Base-by-base conservation (phyloP, 2,113 vertebrate genomes). In the Chaetodon auriga region DNA sequence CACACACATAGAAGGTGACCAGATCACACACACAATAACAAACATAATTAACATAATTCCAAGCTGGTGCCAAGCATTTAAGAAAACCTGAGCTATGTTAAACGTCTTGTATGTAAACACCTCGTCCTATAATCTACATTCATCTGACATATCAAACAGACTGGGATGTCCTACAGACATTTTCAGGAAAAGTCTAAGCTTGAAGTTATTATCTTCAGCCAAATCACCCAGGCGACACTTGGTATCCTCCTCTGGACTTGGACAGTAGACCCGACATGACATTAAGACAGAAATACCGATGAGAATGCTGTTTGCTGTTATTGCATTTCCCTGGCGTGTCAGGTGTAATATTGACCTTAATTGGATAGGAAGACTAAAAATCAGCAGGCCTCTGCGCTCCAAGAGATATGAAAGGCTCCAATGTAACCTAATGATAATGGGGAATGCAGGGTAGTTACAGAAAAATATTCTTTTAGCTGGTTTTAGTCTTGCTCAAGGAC, bases 401-500 rank as follows among this genome's bases (percentile, higher is more conserved):
- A 4, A 73, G 41, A 73, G 38, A 51, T 12, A 43, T 41, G n/a
- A 51, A 30, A 30, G 55, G 57, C 30, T 58, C 6, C 11, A 30
- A 7, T 55, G 45, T 60, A 19, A 21, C 15, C 7, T 7, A 30
- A 30, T 30, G 35, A 21, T 5, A 30, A 62, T 7, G 38, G 5
- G 35, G 15, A 62, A 51, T 57, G 13, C 8, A 55, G 57, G 25
- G 8, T n/a, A 61, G 13, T n/a, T 6, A 10, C 8, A 63, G 13
- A 41, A 41, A 49, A 51, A 48, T 6, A 46, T 45, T 36, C 7
- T 11, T 55, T 54, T 0, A 25, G 6, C 9, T 68, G 53, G 36
- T 14, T n/a, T n/a, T n/a, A n/a, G 1, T 7, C 12, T 68, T 51
- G 35, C 43, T 74, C 68, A 74, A 69, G 55, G 62, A 86, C 57